Evolutionary conservation across 2,888 invertebrate genomes (phyloP), one percentile per base, ranked within the genome.

Genomic region (Margaritifera margaritifera): DNA sequence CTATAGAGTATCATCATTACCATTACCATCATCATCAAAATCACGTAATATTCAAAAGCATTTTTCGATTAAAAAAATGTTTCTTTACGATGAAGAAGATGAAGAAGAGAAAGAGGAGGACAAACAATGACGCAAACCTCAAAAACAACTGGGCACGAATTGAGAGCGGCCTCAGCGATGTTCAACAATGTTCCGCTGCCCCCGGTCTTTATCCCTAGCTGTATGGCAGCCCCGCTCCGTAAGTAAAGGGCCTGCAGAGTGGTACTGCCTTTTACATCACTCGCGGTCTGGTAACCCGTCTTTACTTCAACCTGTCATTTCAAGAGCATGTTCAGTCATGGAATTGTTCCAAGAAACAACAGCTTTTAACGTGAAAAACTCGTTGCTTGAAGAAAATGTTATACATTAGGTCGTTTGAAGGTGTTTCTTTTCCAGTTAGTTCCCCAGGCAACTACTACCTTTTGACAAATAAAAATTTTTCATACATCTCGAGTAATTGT

Each of bases 131-230:
- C 57, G 31, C 64, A 60, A 68, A 82, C 84, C 72, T 79, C 80
- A 25, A 84, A 74, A 27, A 77, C 74, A 22, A 69, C 71, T 2
- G 83, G 81, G 63, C 84, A 84, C 8, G 71, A 62, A n/a, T 68
- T 70, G 2, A 84, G 72, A 5, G 78, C 75, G 6, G 80, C 78
- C 42, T 65, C 66, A 11, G 81, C 79, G 20, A 84, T 79, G 20
- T 75, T 73, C 2, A 64, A 54, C 11, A 80, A n/a, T 19, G 72
- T 77, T 2, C 75, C 79, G 11, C 62, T 42, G 11, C 71, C 69
- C 19, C 72, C 73, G 6, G 59, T 51, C 51, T 59, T 57, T 20
- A 78, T 77, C 22, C 61, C 64, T 2, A 84, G 72, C 15, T 72
- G 58, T 5, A 74, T 66, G 11, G 74, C 83, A 63, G 74, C 74